Evolutionary conservation across 1,140 invertebrate species (phyloP), one percentile per base, ranked within the genome.

Genomic region (Ruditapes philippinarum): DNA sequence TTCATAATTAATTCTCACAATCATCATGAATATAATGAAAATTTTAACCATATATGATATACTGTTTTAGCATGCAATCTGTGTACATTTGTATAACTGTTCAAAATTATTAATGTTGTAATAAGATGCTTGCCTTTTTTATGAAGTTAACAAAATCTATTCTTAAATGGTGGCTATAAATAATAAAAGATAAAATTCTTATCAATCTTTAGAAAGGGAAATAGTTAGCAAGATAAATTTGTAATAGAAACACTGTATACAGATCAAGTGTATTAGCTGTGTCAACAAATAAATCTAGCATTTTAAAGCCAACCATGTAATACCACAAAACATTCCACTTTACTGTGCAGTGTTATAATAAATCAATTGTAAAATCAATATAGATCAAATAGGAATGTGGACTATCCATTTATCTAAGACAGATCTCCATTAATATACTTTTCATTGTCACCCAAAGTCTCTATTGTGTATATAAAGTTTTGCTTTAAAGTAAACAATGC

Each of bases 281-380:
- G 28, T 70, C 65, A 70, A 70, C 65, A 70, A 70, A 70, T 28
- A 70, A 70, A 70, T 70, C 33, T 40, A 31, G 25, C 65, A 70
- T 28, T 70, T n/a, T 70, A 70, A 62, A 70, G 65, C 38, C 33
- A 28, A 17, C 65, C n/a, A 70, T 70, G 19, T 45, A 45, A 70
- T 70, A 28, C 5, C 57, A 5, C 57, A 62, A n/a, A 62, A 62
- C 57, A 28, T 62, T 62, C 57, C 28, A 25, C 57, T 62, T 62
- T 62, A 62, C 65, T 70, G 7, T 17, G 25, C 65, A 70, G 28
- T 70, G 14, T 70, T 31, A 38, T 70, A 19, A 36, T 70, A 36
- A 38, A 70, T 40, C 33, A 70, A 70, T 70, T 70, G 33, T 19
- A 70, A 70, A 70, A 70, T 70, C 65, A 70, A 70, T 70, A 36